These are phyloP conservation scores for Zophobas atratus DNA, from an alignment of 1,140 invertebrate species.

Conservation along the genomic window DNA sequence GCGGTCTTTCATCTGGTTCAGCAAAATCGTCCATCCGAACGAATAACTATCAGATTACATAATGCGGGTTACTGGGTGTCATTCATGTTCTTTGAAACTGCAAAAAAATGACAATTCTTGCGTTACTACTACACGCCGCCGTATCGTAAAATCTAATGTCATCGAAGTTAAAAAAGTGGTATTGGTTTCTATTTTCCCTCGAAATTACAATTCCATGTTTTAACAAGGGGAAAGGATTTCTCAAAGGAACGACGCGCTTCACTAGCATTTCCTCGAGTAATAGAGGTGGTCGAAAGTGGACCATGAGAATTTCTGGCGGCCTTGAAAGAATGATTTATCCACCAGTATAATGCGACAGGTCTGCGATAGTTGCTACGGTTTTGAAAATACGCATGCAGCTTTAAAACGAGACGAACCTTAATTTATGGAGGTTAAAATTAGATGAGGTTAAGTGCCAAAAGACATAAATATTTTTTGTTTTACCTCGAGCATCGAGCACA, in stretches of 20 bases:
- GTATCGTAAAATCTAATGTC: constrained; percentile 19
- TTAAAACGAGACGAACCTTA: too few relatives aligned
- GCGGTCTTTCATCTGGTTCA: constrained; percentile 14
- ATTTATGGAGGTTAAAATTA: constrained; percentile 4
- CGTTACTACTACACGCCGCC: constrained; percentile 8
- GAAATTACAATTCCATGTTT: constrained; percentile 11
- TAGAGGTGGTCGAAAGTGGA: constrained; percentile 5
- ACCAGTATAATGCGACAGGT: too few relatives aligned
- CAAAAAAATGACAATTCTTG: constrained; percentile 9
- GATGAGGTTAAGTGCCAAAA: constrained; percentile 14
- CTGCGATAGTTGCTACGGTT: too few relatives aligned
- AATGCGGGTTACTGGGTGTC: constrained; percentile 11
- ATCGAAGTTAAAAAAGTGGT: constrained; percentile 10
- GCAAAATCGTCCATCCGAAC: not conserved
- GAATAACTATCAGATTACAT: constrained; percentile 9
- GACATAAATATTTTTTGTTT: constrained; percentile 22
- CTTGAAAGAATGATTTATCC: constrained; percentile 11
- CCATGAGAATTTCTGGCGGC: constrained; percentile 25
- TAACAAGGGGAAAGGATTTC: constrained; percentile 30
- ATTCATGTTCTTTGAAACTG: constrained; percentile 11
- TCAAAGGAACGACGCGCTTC: constrained; percentile 16
- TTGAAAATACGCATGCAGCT: too few relatives aligned
- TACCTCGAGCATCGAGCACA: constrained; percentile 4
- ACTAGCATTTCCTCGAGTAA: constrained; percentile 20
- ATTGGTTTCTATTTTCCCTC: constrained; percentile 14